Evolutionary conservation across 2,797 vertebrate genomes (phyloP), one percentile per base, ranked within the genome.

Genomic region (Brotogeris chrysoptera): DNA sequence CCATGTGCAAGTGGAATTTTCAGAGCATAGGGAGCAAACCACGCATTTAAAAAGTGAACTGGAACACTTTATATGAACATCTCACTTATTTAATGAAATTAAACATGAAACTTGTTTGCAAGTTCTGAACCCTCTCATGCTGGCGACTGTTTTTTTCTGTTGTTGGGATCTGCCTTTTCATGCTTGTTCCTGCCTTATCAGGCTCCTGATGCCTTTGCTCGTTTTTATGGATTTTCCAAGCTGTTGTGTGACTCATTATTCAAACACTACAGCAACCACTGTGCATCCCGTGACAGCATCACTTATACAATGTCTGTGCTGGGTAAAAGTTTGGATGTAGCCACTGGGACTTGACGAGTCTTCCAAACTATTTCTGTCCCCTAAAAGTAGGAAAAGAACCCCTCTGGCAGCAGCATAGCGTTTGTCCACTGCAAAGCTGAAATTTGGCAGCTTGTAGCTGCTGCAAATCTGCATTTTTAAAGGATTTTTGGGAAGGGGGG

Each of bases 191-290:
- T 88, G 79, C 81, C 57, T 88, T 97, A 94, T 93, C 88, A 55
- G 73, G 49, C 65, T 89, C 23, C 60, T 17, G 8, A 4, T 95
- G 84, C 66, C 78, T 96, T 71, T 95, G 46, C 76, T 81, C 4
- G 11, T 96, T 84, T 88, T 88, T 78, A 79, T 94, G 93, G 95
- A 86, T 94, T 94, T 97, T 96, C 95, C 90, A 88, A 84, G 96
- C 95, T 70, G 86, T 71, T 88, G 72, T 83, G 44, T 97, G 96
- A 98, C 78, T 98, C 96, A 97, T 85, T 95, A 96, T 90, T 96
- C 92, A 95, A 97, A 93, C 94, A 88, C 71, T 82, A 69, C 95
- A 97, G 95, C 96, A 96, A 92, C 88, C 92, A 65, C 9, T 69
- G 91, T 6, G 32, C 96, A 79, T 94, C 85, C 85, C 94, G 79